Evolutionary conservation across 1,140 invertebrate genomes (phyloP).

Genomic region (Drosophila arawakana): DNA sequence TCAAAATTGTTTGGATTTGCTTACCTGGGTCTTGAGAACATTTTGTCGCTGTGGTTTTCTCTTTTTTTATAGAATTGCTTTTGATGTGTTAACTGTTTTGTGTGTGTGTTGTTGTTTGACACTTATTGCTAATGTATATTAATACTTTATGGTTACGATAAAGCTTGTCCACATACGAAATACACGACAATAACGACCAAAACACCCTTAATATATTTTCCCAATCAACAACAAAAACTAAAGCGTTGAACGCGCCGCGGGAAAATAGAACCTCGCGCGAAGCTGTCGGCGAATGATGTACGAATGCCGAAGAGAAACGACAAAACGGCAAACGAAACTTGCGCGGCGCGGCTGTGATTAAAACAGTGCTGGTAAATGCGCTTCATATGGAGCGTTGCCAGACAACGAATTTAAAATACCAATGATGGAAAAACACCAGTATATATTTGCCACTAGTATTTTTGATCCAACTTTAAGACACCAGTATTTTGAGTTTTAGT

Average conservation of each 20-base stretch:
- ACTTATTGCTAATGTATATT: conserved; percentile 39
- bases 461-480: too few relatives aligned
- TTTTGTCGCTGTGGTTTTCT: conserved; percentile 34
- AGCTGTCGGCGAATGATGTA: conserved; percentile 45
- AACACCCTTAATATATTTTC: conserved; percentile 31
- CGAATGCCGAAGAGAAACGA: conserved; percentile 26
- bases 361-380: not conserved
- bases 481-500: too few relatives aligned
- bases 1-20: conserved; percentile 15
- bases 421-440: too few relatives aligned
- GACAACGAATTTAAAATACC: not conserved
- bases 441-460: too few relatives aligned
- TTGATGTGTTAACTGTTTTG: conserved; percentile 24
- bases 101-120: conserved; percentile 33
- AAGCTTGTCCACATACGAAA: conserved; percentile 30
- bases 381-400: not conserved
- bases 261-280: conserved; percentile 34
- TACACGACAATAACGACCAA: conserved; percentile 42
- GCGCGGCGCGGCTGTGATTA: conserved; percentile 44
- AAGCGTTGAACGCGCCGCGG: conserved; percentile 42
- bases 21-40: conserved; percentile 80
- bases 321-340: conserved; percentile 25
- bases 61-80: conserved; percentile 55
- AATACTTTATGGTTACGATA: conserved; percentile 57
- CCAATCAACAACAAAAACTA: conserved; percentile 31